Base-by-base conservation (phyloP, 2,797 vertebrate genomes). In the Allobates femoralis region DNA sequence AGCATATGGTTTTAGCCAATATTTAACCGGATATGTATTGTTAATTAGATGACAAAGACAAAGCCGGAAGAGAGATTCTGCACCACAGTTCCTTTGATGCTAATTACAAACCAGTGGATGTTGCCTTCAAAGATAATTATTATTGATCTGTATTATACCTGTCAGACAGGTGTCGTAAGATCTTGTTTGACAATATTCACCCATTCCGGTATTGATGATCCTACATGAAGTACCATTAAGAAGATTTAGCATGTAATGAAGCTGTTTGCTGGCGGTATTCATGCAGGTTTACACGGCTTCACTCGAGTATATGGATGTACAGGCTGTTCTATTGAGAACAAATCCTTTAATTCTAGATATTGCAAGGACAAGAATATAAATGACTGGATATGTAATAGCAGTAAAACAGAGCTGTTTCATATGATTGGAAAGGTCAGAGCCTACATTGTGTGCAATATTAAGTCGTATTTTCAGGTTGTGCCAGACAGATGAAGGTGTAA, bases 131-230 rank as follows among this genome's bases (percentile, higher is more conserved):
- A 74, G 37, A 46, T 71, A 71, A 71, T 74, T 74, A 74, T 74
- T 74, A 74, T 74, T 74, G 21, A 74, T 50, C 71, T 26, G 23
- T 74, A 26, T 50, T 50, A 50, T 50, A 74, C 41, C 41, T 74
- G 71, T 50, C 34, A 79, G 23, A 37, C 34, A 79, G 30, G 32
- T 58, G n/a, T 56, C 15, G 23, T 62, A 79, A 50, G 12, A 46
- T 74, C 71, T 50, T 50, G 41, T 74, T 26, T 74, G 71, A 74
- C 71, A 50, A 79, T 79, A 74, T 74, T 74, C 71, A 46, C 23
- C 21, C 71, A 74, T 74, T 50, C 5, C 41, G 16, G 41, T 74
- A 50, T 50, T 74, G 71, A 50, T 74, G 71, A 41, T 15, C 37
- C 34, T 74, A 16, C 37, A 50, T n/a, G 46, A 73, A 73, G 32